Conservation (phyloP, 2,113 vertebrate species). For the Gopherus flavomarginatus region DNA sequence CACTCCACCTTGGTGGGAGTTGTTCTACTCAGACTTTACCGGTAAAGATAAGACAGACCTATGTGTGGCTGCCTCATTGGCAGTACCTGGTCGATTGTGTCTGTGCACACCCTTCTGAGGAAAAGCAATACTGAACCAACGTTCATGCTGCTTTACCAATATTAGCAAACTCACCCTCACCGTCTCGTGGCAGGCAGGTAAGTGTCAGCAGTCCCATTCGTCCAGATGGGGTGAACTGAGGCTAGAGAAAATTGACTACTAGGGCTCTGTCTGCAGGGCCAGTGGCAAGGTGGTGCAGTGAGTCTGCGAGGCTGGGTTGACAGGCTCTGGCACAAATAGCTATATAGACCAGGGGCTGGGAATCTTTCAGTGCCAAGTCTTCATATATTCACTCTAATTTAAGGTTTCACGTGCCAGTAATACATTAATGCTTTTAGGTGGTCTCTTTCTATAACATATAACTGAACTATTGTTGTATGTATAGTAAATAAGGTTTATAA, state of each 20-base stretch:
- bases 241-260: neutral
- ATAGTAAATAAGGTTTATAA: too few relatives aligned
- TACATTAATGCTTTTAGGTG: too few relatives aligned
- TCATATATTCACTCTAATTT: too few relatives aligned
- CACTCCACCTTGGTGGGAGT: neutral
- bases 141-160: neutral
- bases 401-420: too few relatives aligned
- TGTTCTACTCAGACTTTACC: neutral
- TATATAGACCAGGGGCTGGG: too few relatives aligned
- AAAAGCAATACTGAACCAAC: neutral
- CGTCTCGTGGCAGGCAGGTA: neutral
- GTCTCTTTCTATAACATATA: too few relatives aligned
- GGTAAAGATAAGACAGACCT: neutral
- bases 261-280: neutral
- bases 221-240: neutral
- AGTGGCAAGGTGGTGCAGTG: neutral
- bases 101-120: neutral
- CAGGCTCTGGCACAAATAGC: neutral
- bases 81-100: neutral
- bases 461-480: too few relatives aligned
- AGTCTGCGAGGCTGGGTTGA: neutral
- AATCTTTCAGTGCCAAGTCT: too few relatives aligned
- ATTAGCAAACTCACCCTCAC: neutral
- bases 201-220: neutral
- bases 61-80: neutral